Percentiles rank a stretch among this genome's conserved stretches.
Conservation (phyloP, 1,140 invertebrate species). For the Diabrotica virgifera region DNA sequence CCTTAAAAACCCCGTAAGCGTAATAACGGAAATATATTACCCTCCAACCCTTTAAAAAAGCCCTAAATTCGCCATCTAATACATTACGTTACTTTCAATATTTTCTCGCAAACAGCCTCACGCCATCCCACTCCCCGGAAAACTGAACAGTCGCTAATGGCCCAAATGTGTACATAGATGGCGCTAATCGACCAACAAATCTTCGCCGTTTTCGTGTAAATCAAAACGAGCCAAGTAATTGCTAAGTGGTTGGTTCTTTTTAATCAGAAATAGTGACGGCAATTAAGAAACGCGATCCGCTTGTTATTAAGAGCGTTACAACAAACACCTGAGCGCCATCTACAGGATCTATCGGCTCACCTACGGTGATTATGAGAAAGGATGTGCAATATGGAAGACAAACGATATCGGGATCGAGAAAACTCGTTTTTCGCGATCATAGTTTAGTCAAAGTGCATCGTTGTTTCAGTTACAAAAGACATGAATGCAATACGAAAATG, state of each 20-base stretch:
- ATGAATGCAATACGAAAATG: no score
- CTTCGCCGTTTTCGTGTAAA: constrained; percentile 31
- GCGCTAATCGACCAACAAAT: constrained; percentile 30
- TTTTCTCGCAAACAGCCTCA: not conserved
- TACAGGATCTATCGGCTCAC: constrained; percentile 31
- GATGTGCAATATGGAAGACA: not conserved
- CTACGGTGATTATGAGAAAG: constrained; percentile 11
- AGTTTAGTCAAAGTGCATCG: no score
- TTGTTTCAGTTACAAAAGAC: no score
- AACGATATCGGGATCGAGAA: not conserved
- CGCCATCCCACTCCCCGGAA: not conserved
- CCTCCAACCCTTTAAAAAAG: not conserved
- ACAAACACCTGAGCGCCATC: constrained; percentile 27
- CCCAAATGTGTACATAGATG: not conserved
- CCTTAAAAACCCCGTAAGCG: no score
- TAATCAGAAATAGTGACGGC: constrained; percentile 41
- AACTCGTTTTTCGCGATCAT: no score
- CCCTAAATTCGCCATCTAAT: not conserved
- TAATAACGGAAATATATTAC: no score
- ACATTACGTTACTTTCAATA: not conserved
- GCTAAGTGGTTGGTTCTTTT: constrained; percentile 41
- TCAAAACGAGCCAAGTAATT: constrained; percentile 37
- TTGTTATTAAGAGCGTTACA: constrained; percentile 34
- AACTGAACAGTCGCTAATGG: constrained; percentile 5
- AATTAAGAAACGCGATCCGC: constrained; percentile 30